Evolutionary conservation across 1,140 invertebrate species (phyloP).

Genomic region (Ips nitidus): DNA sequence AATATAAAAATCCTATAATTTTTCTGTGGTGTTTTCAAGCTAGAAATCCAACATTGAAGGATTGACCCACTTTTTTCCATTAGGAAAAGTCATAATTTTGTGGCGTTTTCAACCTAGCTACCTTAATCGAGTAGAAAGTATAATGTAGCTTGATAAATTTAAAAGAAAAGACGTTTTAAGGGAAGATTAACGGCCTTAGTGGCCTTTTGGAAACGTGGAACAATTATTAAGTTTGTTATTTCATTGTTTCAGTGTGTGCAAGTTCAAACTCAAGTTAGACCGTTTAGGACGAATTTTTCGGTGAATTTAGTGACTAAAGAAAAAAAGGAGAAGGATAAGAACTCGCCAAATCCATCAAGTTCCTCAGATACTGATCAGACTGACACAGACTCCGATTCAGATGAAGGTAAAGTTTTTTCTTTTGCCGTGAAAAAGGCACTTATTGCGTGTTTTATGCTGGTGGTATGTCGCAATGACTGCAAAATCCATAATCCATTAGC

Average conservation of each 20-base stretch:
- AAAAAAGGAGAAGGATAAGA: conserved; percentile 29
- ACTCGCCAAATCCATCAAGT: conserved; percentile 10
- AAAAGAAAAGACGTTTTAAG: not conserved
- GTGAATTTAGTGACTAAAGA: conserved; percentile 31
- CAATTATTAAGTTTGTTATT: not conserved
- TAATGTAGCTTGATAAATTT: no score
- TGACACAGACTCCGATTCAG: conserved; percentile 32
- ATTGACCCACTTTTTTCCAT: not conserved
- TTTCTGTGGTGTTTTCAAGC: no score
- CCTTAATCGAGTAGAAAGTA: no score
- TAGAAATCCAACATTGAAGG: not conserved
- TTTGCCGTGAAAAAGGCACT: not conserved
- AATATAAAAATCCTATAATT: no score
- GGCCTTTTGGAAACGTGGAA: not conserved
- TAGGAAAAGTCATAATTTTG: not conserved
- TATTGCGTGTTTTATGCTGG: not conserved
- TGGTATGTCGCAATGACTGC: no score
- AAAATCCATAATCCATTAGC: not conserved
- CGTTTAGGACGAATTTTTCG: conserved; percentile 39
- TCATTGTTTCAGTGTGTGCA: conserved; percentile 36
- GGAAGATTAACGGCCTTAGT: not conserved
- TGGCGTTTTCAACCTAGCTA: not conserved
- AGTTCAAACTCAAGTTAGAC: conserved; percentile 28
- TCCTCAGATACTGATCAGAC: conserved; percentile 34
- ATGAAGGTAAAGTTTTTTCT: conserved; percentile 35